phyloP scores from a whole-genome alignment of 1,140 invertebrate genomes.

The Limonius californicus region DNA sequence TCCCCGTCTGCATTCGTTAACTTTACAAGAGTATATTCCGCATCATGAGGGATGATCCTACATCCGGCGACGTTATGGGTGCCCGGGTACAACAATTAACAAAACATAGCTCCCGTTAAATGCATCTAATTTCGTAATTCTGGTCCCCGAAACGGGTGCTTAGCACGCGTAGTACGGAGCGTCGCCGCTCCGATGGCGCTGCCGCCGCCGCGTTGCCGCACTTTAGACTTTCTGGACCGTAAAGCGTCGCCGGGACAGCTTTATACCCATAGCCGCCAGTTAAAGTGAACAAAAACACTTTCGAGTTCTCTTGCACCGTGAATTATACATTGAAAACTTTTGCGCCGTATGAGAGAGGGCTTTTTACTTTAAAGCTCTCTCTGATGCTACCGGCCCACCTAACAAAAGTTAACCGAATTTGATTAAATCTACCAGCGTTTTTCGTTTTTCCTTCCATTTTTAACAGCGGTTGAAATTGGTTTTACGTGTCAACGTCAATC shows the following conservation, averaged over 20 bases:
- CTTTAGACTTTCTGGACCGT: conserved; percentile 12
- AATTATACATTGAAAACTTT: conserved; percentile 18
- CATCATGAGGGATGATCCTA: background rate
- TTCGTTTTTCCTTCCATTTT: too few relatives aligned
- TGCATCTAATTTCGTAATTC: background rate
- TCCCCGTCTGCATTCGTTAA: background rate
- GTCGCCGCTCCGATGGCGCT: background rate
- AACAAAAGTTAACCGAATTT: too few relatives aligned
- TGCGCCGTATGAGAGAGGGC: too few relatives aligned
- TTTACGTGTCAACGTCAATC: too few relatives aligned
- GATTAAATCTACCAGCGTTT: too few relatives aligned
- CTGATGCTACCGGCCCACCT: too few relatives aligned
- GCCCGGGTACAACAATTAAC: background rate
- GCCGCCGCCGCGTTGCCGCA: background rate
- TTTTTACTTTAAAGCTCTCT: too few relatives aligned
- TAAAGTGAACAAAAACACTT: conserved; percentile 16
- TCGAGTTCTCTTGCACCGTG: conserved; percentile 5
- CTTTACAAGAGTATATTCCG: background rate
- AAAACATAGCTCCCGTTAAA: background rate
- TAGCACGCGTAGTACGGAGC: background rate
- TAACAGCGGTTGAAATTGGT: too few relatives aligned
- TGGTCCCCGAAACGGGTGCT: background rate
- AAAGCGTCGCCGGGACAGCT: conserved; percentile 14
- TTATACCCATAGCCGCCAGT: conserved; percentile 4
- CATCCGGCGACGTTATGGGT: background rate